phyloP scores from a whole-genome alignment of 2,888 invertebrate species.

The Aphidoletes aphidimyza region DNA sequence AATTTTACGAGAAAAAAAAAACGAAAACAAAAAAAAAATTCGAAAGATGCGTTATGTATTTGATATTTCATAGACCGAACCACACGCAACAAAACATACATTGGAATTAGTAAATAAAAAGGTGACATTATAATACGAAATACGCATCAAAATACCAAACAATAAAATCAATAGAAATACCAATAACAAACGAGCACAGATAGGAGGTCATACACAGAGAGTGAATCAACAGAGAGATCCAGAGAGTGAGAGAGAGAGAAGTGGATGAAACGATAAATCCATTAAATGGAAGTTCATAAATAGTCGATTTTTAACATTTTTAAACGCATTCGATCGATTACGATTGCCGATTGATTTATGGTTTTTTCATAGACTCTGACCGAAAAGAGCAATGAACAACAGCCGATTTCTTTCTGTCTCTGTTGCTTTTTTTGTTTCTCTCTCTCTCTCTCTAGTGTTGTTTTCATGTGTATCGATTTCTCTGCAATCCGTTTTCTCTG shows the following conservation, averaged over 20 bases:
- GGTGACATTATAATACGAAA: not conserved
- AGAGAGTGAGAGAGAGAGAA: not conserved
- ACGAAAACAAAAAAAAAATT: no score
- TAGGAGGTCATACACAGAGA: not conserved
- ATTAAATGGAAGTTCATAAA: conserved; percentile 51
- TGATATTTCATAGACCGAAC: no score
- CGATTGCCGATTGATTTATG: conserved; percentile 45
- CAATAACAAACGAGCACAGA: not conserved
- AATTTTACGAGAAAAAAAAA: no score
- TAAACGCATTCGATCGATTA: conserved; percentile 42
- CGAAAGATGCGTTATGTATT: no score
- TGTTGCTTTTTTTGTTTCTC: not conserved
- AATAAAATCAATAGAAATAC: not conserved
- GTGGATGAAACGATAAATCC: conserved; percentile 40
- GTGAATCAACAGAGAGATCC: not conserved
- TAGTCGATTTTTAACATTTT: conserved; percentile 37
- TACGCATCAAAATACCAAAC: conserved; percentile 27
- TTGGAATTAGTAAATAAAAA: conserved; percentile 1
- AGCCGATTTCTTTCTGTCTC: not conserved
- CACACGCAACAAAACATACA: not conserved
- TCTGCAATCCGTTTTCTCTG: not conserved
- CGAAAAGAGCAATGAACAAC: not conserved
- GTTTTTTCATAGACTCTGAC: conserved; percentile 18
- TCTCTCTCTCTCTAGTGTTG: not conserved
- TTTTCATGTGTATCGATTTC: conserved; percentile 2